A percentile compares a stretch with the other conserved stretches of the same genome.
Evolutionary conservation across 2,113 vertebrate species (phyloP).

Genomic region (Machaerirhynchus nigripectus): DNA sequence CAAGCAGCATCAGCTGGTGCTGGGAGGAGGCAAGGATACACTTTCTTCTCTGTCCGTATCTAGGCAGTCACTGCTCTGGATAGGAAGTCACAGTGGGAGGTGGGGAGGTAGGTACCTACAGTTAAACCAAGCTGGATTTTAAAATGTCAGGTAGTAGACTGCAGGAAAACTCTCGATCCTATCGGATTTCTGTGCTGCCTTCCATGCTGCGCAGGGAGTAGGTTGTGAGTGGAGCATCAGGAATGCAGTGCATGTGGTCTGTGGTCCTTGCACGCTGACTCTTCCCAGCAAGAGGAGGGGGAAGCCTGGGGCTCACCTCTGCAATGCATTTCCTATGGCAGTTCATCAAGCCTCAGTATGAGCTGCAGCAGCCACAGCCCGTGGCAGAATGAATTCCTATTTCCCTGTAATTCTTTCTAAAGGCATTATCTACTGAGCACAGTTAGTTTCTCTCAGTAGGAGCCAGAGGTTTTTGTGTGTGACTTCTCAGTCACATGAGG

Average conservation of each 20-base stretch:
- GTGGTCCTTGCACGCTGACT: background rate
- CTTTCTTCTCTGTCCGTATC: background rate
- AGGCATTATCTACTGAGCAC: background rate
- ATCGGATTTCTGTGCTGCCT: background rate
- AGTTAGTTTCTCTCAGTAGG: background rate
- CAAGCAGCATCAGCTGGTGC: background rate
- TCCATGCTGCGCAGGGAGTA: background rate
- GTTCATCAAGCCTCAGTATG: background rate
- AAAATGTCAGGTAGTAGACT: background rate
- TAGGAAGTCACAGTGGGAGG: rapidly evolving
- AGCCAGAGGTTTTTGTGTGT: background rate
- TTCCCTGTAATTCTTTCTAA: background rate
- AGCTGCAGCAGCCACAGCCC: background rate
- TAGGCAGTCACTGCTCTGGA: background rate
- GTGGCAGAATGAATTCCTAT: background rate
- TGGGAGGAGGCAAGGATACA: background rate
- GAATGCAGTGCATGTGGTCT: background rate
- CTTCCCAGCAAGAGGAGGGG: background rate
- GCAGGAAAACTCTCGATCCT: background rate
- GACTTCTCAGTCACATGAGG: background rate
- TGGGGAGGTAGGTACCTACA: background rate
- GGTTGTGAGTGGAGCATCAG: background rate
- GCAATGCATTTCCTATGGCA: background rate
- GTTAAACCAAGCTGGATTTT: background rate
- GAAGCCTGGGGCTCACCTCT: background rate